Conservation (phyloP, 1,140 invertebrate species). For the Eupristina koningsbergeri region DNA sequence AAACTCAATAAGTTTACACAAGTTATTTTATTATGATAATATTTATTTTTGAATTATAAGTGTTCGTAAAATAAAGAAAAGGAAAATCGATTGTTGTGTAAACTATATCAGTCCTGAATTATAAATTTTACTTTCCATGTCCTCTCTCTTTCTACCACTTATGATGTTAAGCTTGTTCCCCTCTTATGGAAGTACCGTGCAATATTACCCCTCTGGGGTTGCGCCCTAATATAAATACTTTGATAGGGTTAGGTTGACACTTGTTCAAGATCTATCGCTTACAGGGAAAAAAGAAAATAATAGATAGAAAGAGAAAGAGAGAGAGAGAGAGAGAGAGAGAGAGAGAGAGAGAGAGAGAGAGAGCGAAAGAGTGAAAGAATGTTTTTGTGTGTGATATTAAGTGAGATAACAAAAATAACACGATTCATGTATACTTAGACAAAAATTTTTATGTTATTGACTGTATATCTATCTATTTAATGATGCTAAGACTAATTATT, state of each 20-base stretch:
- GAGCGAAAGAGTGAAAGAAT: no score
- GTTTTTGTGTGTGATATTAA: no score
- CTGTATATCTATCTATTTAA: neutral
- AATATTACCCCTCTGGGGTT: conserved; percentile 59
- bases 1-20: no score
- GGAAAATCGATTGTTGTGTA: neutral
- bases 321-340: no score
- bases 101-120: neutral
- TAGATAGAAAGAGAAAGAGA: neutral
- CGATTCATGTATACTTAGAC: neutral
- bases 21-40: neutral
- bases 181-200: neutral
- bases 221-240: conserved; percentile 74
- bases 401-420: no score
- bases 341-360: no score
- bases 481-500: neutral
- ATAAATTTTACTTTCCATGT: conserved; percentile 30
- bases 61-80: neutral
- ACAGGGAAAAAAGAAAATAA: neutral
- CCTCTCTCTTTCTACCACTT: neutral
- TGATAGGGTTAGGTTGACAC: conserved; percentile 73
- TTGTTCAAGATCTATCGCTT: conserved; percentile 51
- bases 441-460: neutral
- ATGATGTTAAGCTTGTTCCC: neutral
- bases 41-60: neutral